These are phyloP conservation scores for Argya squamiceps DNA, from an alignment of 2,797 vertebrate species.

Conservation along the genomic window DNA sequence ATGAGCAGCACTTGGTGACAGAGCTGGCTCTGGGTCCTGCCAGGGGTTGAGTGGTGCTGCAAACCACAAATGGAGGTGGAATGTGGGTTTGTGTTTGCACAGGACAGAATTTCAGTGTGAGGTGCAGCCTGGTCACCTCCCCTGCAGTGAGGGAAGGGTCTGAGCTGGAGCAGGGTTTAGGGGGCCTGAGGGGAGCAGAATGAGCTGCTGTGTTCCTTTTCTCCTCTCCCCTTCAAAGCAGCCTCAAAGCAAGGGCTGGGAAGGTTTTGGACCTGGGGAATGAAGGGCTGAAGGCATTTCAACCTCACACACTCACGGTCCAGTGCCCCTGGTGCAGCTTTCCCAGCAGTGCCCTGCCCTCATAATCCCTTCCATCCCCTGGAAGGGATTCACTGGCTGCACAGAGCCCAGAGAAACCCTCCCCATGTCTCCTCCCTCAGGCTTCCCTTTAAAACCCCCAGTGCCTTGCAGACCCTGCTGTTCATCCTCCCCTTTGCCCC, in stretches of 20 bases:
- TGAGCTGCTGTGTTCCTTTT: accelerated
- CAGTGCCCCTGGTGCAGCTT: neutral
- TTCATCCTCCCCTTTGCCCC: neutral
- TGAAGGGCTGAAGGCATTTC: neutral
- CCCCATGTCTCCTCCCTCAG: neutral
- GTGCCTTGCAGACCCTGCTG: neutral
- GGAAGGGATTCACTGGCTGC: neutral
- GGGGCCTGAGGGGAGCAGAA: neutral
- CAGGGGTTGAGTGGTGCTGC: neutral
- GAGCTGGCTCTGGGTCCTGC: neutral
- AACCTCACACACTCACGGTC: accelerated
- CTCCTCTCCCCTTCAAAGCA: neutral
- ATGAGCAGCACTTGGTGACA: neutral
- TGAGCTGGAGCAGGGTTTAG: neutral
- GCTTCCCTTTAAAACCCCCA: neutral
- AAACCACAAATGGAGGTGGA: accelerated
- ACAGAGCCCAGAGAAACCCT: neutral
- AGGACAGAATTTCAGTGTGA: no score
- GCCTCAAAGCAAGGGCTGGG: neutral
- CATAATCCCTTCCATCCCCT: neutral
- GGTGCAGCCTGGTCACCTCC: neutral
- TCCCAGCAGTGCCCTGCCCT: neutral
- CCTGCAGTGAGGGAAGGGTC: neutral
- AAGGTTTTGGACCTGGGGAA: neutral
- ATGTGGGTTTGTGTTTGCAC: neutral